Percentiles rank a stretch among this genome's conserved stretches.
phyloP scores from a whole-genome alignment of 2,797 vertebrate genomes.

The Parotocinclus haroldoi region DNA sequence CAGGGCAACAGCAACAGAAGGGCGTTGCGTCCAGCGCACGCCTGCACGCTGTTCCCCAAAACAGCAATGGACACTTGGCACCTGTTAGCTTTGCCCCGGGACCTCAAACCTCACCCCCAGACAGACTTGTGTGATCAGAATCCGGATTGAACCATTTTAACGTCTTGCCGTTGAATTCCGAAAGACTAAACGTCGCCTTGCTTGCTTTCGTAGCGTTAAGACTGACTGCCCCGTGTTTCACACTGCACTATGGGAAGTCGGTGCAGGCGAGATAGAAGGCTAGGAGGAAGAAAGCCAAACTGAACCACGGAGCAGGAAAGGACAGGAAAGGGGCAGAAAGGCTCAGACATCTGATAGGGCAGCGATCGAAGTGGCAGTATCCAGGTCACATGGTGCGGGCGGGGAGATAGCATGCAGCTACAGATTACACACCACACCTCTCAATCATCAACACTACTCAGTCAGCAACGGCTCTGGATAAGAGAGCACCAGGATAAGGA shows the following conservation, averaged over 20 bases:
- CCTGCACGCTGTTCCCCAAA: too few species aligned
- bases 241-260: slow-evolving; percentile 37
- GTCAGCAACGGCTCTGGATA: slow-evolving; percentile 3
- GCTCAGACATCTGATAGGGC: slow-evolving; percentile 60
- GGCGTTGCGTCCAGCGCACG: too few species aligned
- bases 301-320: slow-evolving; percentile 38
- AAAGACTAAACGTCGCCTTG: too few species aligned
- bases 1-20: too few species aligned
- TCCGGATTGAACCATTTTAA: too few species aligned
- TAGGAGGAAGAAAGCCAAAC: slow-evolving; percentile 41
- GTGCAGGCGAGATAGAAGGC: slow-evolving; percentile 49
- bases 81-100: too few species aligned
- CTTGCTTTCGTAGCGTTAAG: background rate
- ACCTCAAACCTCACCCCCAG: too few species aligned
- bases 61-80: too few species aligned
- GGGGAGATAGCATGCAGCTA: slow-evolving; percentile 62
- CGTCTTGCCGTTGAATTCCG: too few species aligned
- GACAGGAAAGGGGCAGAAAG: slow-evolving; percentile 61
- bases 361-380: slow-evolving; percentile 58
- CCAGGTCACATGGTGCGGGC: slow-evolving; percentile 56
- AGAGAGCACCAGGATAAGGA: slow-evolving; percentile 9
- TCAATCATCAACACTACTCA: slow-evolving; percentile 63
- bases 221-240: background rate
- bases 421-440: slow-evolving; percentile 63
- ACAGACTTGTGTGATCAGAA: too few species aligned